phyloP scores from a whole-genome alignment of 2,888 invertebrate genomes.

The Dryocosmus kuriphilus region DNA sequence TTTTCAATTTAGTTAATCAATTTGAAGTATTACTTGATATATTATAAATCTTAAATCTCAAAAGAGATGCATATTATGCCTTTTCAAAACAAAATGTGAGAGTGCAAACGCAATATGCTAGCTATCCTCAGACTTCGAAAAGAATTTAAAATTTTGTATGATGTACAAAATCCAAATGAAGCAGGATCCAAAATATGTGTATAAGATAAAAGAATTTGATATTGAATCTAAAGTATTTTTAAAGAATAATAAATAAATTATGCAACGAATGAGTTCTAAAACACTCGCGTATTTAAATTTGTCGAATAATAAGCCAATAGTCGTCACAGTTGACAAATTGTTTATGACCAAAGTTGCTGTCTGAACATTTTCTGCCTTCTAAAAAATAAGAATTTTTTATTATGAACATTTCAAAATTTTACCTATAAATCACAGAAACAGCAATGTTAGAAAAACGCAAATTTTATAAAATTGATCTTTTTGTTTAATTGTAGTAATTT shows the following conservation, averaged over 20 bases:
- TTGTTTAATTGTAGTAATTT: too few relatives aligned
- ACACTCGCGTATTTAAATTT: conserved; percentile 81
- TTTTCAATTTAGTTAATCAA: too few relatives aligned
- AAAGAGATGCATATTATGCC: not conserved
- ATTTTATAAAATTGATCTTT: too few relatives aligned
- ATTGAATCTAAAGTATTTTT: conserved; percentile 27
- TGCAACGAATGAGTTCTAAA: conserved; percentile 84
- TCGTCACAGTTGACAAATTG: conserved; percentile 84
- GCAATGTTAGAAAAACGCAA: too few relatives aligned
- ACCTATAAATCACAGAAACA: too few relatives aligned
- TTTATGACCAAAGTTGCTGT: conserved; percentile 82
- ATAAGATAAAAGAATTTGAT: conserved; percentile 42
- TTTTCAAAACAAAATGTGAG: not conserved
- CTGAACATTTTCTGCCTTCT: conserved; percentile 82
- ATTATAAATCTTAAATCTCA: not conserved
- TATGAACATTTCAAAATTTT: too few relatives aligned
- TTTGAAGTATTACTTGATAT: too few relatives aligned
- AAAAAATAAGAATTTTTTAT: conserved; percentile 68
- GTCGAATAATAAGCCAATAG: conserved; percentile 87
- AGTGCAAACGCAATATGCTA: not conserved
- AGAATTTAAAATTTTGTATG: not conserved
- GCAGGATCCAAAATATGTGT: conserved; percentile 44
- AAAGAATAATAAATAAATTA: conserved; percentile 79
- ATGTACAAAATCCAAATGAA: conserved; percentile 40
- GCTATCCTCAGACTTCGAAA: not conserved